Evolutionary conservation across 2,797 vertebrate genomes (phyloP).

Genomic region (Potorous gilbertii): DNA sequence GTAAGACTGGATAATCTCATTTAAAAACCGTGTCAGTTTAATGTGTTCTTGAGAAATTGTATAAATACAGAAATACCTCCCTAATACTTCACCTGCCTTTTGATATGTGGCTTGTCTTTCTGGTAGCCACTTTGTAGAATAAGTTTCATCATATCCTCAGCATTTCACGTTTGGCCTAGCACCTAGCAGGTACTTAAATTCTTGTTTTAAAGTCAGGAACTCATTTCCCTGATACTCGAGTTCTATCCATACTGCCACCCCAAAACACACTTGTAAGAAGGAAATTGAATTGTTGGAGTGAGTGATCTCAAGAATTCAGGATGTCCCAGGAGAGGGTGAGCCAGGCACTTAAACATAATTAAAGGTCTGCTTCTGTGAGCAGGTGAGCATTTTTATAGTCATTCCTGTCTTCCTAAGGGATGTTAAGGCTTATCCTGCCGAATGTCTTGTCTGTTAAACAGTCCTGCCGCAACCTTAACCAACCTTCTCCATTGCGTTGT

Average conservation of each 20-base stretch:
- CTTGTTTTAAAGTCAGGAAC: background rate
- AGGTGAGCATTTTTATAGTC: background rate
- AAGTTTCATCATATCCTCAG: background rate
- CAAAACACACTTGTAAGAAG: background rate
- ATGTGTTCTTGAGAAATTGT: background rate
- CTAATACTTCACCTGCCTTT: background rate
- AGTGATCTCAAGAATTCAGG: background rate
- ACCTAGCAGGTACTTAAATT: too few species aligned
- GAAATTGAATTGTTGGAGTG: background rate
- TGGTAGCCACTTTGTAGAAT: background rate
- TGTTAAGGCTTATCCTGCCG: background rate
- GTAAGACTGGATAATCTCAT: background rate
- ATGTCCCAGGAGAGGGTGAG: background rate
- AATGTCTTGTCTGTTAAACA: background rate
- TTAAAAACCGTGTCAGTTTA: background rate
- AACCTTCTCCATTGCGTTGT: accelerated
- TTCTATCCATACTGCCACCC: background rate
- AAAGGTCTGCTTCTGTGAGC: background rate
- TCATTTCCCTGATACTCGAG: background rate
- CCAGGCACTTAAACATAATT: background rate
- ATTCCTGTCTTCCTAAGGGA: background rate
- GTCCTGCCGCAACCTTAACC: background rate
- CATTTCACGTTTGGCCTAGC: background rate
- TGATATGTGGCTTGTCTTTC: background rate
- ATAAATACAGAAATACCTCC: background rate